phyloP scores from a whole-genome alignment of 1,140 invertebrate species.

The Lepidurus couesii region DNA sequence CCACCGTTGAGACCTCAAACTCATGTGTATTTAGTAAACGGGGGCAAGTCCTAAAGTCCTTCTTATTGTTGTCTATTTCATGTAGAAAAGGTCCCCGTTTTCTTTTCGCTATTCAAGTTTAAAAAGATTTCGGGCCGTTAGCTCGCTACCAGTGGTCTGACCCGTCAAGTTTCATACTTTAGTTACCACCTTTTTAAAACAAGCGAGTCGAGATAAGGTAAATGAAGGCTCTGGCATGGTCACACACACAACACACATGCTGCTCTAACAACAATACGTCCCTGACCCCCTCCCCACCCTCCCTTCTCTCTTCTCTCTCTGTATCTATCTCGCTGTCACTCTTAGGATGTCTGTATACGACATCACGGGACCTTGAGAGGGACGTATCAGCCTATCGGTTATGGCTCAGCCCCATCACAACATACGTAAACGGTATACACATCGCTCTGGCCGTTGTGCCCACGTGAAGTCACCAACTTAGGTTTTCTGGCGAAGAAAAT shows the following conservation, averaged over 20 bases:
- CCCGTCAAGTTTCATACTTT: not conserved
- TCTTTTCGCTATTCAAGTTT: not conserved
- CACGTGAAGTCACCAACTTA: not conserved
- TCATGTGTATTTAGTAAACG: not conserved
- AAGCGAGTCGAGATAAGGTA: conserved; percentile 10
- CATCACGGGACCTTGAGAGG: not conserved
- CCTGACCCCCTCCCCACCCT: not conserved
- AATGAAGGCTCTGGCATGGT: conserved; percentile 10
- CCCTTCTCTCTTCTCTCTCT: not conserved
- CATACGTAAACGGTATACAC: not conserved
- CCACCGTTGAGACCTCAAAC: not conserved
- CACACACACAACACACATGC: not conserved
- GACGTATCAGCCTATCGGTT: not conserved
- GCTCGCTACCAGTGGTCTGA: not conserved
- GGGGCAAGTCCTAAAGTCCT: not conserved
- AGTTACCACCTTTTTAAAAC: conserved; percentile 14
- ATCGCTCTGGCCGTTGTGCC: not conserved
- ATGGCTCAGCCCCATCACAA: not conserved
- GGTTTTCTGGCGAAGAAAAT: not conserved
- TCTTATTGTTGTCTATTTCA: not conserved
- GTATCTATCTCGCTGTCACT: not conserved
- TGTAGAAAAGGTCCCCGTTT: not conserved
- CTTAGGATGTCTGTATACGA: not conserved
- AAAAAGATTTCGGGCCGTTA: not conserved
- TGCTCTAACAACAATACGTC: not conserved